These are phyloP conservation scores for Nomada hirtipes DNA, from an alignment of 2,888 invertebrate species.

Conservation along the genomic window DNA sequence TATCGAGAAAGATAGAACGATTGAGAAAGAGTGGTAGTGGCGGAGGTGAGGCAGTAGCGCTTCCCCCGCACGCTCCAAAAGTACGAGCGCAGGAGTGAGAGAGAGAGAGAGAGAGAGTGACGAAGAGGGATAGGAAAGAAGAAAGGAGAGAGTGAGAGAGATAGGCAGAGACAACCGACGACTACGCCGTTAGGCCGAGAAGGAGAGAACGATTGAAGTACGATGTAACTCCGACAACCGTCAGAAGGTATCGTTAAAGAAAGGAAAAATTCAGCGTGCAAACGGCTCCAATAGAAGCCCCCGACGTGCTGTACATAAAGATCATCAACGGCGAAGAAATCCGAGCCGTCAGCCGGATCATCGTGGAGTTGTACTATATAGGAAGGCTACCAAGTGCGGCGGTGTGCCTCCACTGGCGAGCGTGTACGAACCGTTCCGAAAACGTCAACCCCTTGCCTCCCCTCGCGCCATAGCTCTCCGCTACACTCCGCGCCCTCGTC, in stretches of 20 bases:
- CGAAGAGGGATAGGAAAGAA: constrained; percentile 4
- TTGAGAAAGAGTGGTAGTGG: constrained; percentile 48
- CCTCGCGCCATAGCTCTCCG: constrained; percentile 53
- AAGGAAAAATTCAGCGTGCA: constrained; percentile 35
- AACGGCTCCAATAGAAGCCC: constrained; percentile 9
- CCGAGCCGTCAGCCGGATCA: constrained; percentile 59
- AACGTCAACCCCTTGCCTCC: constrained; percentile 74
- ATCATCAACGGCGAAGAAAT: constrained; percentile 52
- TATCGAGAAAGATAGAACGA: constrained; percentile 43
- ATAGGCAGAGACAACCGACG: constrained; percentile 17
- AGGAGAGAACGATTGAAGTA: constrained; percentile 32
- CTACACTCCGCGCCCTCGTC: constrained; percentile 59
- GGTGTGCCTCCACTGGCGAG: constrained; percentile 58
- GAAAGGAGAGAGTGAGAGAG: constrained; percentile 17
- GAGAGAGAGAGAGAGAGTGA: constrained; percentile 16
- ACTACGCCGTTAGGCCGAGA: constrained; percentile 50
- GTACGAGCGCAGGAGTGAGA: constrained; percentile 43
- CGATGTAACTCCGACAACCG: constrained; percentile 24
- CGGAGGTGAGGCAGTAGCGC: constrained; percentile 55
- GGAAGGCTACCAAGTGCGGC: constrained; percentile 62
- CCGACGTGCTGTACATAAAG: constrained; percentile 32
- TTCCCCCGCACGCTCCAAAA: constrained; percentile 53
- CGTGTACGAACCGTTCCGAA: constrained; percentile 76
- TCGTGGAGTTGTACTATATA: constrained; percentile 58
- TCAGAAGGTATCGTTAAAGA: constrained; percentile 24